These are phyloP conservation scores for Rhinopomastus cyanomelas DNA, from an alignment of 2,113 vertebrate species.

Conservation along the genomic window DNA sequence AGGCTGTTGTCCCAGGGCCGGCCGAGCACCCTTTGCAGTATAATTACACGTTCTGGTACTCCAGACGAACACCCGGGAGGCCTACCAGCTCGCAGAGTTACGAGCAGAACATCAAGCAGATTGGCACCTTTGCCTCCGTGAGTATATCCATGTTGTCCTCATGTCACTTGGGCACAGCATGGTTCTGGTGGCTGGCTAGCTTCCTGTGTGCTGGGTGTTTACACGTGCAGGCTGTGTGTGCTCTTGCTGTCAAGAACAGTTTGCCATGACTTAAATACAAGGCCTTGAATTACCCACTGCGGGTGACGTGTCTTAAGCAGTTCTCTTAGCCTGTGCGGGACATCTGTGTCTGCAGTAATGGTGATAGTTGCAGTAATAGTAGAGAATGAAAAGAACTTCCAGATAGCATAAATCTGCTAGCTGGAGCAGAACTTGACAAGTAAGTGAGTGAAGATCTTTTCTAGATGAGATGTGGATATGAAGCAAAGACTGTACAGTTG, in stretches of 20 bases:
- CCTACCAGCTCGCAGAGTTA: constrained; percentile 85
- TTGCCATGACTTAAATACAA: background rate
- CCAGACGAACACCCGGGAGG: constrained; percentile 80
- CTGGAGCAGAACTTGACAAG: background rate
- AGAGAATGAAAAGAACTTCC: background rate
- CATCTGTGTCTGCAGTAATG: background rate
- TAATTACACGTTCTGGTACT: constrained; percentile 87
- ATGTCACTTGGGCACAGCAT: background rate
- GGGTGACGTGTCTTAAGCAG: background rate
- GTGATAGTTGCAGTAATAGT: background rate
- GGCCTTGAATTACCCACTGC: background rate
- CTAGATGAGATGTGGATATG: background rate
- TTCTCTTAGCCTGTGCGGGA: background rate
- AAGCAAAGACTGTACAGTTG: background rate
- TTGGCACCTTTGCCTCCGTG: constrained; percentile 86
- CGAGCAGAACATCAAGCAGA: constrained; percentile 86
- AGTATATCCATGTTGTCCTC: constrained; percentile 38
- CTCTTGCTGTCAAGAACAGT: background rate
- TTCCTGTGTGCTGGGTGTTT: background rate
- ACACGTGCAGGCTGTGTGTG: background rate
- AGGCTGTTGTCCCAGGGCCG: constrained; percentile 83
- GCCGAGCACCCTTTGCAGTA: constrained; percentile 85
- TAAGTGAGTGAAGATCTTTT: background rate
- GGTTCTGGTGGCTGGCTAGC: background rate
- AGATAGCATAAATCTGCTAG: background rate